Percentiles rank a stretch among this genome's conserved stretches.
phyloP scores from a whole-genome alignment of 2,113 vertebrate genomes.

The Anser cygnoides region DNA sequence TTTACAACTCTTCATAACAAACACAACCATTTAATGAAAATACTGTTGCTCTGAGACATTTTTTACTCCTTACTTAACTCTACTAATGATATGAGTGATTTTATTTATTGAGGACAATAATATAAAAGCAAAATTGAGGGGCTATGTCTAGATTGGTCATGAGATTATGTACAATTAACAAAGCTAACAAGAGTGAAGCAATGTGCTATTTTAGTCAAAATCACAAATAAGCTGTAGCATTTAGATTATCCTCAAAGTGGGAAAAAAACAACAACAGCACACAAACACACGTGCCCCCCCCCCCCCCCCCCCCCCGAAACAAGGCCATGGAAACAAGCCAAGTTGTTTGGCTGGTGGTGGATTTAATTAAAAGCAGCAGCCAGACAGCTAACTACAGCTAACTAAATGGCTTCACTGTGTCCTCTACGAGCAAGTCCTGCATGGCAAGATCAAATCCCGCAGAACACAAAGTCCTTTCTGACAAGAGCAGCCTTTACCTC shows the following conservation, averaged over 20 bases:
- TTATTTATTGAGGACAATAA: not conserved
- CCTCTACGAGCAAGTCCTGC: not conserved
- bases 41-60: not conserved
- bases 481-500: not conserved
- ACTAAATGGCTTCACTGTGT: not conserved
- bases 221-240: not conserved
- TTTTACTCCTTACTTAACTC: not conserved
- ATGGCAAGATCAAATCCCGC: not conserved
- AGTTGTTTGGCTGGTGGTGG: not conserved
- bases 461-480: not conserved
- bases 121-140: constrained; percentile 4
- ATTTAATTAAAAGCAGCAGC: constrained; percentile 51
- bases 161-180: not conserved
- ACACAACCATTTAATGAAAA: not conserved
- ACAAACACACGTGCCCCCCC: not conserved
- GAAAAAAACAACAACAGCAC: not conserved
- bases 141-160: not conserved
- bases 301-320: not conserved
- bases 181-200: not conserved
- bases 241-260: not conserved
- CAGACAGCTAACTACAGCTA: not conserved
- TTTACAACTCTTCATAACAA: not conserved
- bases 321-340: constrained; percentile 9
- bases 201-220: not conserved
- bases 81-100: not conserved